Evolutionary conservation across 2,888 invertebrate species (phyloP).

Genomic region (Drosophila koepferae): DNA sequence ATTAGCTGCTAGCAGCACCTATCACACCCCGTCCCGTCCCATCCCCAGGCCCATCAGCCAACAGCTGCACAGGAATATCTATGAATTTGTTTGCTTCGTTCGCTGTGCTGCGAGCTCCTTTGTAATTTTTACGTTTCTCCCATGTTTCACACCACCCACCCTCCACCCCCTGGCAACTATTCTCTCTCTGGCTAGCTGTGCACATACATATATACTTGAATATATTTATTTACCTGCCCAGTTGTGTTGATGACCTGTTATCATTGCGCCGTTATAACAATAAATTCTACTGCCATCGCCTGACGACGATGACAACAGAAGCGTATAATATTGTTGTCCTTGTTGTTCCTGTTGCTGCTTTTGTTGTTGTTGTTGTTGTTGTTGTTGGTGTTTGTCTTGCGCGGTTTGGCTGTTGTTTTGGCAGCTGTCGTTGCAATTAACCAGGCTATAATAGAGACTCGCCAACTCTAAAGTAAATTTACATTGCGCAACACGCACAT

Average conservation of each 20-base stretch:
- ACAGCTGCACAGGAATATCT: conserved; percentile 37
- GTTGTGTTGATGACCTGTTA: conserved; percentile 76
- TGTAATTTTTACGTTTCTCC: conserved; percentile 60
- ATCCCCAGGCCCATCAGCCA: not conserved
- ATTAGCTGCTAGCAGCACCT: conserved; percentile 50
- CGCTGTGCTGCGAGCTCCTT: conserved; percentile 55
- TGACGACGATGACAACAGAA: conserved; percentile 63
- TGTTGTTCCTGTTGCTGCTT: conserved; percentile 27
- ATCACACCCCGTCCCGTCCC: not conserved
- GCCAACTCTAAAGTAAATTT: conserved; percentile 66
- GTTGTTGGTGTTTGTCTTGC: conserved; percentile 59
- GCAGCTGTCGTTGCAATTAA: conserved; percentile 78
- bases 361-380: conserved; percentile 24
- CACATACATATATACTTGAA: conserved; percentile 5
- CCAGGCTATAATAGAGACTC: conserved; percentile 73
- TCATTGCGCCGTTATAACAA: conserved; percentile 76
- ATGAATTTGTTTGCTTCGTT: conserved; percentile 44
- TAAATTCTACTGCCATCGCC: conserved; percentile 65
- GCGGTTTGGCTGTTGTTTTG: conserved; percentile 72
- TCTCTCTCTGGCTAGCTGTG: conserved; percentile 17
- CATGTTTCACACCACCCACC: not conserved
- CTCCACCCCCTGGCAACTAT: not conserved
- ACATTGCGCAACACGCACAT: conserved; percentile 24
- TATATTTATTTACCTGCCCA: conserved; percentile 63
- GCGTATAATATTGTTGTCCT: conserved; percentile 48